Base-by-base conservation (phyloP, 2,113 vertebrate genomes). In the Dendrocopos noguchii region DNA sequence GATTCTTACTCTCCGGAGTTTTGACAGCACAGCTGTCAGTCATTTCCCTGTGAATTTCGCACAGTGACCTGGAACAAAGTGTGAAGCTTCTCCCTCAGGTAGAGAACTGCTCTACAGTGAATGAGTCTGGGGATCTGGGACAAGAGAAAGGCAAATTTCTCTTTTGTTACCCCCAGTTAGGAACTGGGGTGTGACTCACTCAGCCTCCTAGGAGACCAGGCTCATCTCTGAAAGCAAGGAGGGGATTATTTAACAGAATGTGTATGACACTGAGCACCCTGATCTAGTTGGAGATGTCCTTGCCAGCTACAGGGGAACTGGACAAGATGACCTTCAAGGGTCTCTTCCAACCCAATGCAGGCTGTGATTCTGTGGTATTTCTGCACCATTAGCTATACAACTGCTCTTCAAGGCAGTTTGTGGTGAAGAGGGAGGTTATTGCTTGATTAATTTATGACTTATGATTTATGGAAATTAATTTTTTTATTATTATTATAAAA, bases 161-260 rank as follows among this genome's bases (percentile, higher is more conserved):
- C 21, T 22, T 42, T 33, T 19, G 31, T 63, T 79, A 22, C 21
- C 28, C 10, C 5, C 29, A n/a, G 6, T 50, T 12, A 67, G 34
- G 39, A 79, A 2, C 13, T 47, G 2, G 3, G 10, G 19, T 25
- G 29, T 67, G 42, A 59, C 21, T 60, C 1, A 1, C 28, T 71
- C n/a, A 21, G 57, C 79, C 74, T 59, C 0, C 0, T 66, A n/a
- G 21, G 28, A 66, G 24, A 14, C 20, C 22, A 16, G 47, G 25
- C 34, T 57, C 15, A 9, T 19, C 78, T 78, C 31, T 21, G 46
- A 67, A 66, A 80, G 50, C 11, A 50, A 50, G 47, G 9, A 1
- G 1, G 47, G 15, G 12, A 20, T 50, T 46, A 13, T 78, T 70
- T 50, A 87, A 19, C 29, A 47, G 25, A 25, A n/a, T 0, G 2